These are phyloP conservation scores for Alosa sapidissima DNA, from an alignment of 2,797 vertebrate species.

Conservation along the genomic window DNA sequence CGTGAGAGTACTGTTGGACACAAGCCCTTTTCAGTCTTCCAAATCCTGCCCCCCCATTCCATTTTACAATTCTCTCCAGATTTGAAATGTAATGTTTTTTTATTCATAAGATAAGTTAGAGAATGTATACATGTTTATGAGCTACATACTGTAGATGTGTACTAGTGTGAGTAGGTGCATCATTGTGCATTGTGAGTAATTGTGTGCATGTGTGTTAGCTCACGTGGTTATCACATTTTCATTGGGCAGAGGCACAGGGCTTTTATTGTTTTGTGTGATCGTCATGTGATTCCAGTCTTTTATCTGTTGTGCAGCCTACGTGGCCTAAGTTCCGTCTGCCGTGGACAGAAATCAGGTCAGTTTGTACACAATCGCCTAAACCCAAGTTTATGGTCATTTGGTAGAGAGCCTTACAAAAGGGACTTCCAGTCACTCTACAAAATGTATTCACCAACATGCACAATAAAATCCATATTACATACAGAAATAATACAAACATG, in stretches of 20 bases:
- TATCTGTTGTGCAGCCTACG: slow-evolving; percentile 65
- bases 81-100: neutral
- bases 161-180: neutral
- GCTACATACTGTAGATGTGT: neutral
- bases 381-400: neutral
- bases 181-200: neutral
- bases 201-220: neutral
- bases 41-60: neutral
- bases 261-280: neutral
- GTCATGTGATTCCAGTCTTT: slow-evolving; percentile 11
- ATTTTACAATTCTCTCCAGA: neutral
- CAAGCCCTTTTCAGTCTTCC: neutral
- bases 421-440: neutral
- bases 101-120: neutral
- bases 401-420: neutral
- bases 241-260: neutral
- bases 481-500: neutral
- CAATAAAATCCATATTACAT: neutral
- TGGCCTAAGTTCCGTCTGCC: slow-evolving; percentile 64
- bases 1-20: too few relatives aligned
- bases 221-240: neutral
- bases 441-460: neutral
- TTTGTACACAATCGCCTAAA: neutral
- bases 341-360: slow-evolving; percentile 83
- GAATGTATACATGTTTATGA: neutral